These are phyloP conservation scores for Arothron firmamentum DNA, from an alignment of 2,113 vertebrate genomes.

Conservation along the genomic window DNA sequence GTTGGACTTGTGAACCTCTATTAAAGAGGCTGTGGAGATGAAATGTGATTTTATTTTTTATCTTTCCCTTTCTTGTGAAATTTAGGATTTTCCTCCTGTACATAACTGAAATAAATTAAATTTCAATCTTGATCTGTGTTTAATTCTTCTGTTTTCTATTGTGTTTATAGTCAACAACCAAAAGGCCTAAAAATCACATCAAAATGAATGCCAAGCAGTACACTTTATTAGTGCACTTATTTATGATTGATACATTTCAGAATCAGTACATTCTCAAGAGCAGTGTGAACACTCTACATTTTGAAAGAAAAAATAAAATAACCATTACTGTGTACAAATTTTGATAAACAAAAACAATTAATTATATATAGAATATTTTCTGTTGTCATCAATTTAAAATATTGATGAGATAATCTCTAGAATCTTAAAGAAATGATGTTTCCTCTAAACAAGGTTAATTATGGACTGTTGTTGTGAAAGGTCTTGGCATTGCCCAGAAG, in stretches of 20 bases:
- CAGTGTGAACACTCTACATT: no score
- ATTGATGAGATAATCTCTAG: no score
- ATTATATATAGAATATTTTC: no score
- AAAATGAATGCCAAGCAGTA: no score
- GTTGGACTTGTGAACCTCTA: conserved; percentile 19
- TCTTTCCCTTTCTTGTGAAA: conserved; percentile 66
- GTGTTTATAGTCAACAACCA: background rate
- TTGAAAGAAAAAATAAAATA: no score
- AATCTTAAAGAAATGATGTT: background rate
- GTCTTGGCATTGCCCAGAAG: background rate
- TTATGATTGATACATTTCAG: no score
- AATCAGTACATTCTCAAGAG: no score
- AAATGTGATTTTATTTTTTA: conserved; percentile 60
- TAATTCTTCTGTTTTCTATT: background rate
- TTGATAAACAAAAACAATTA: no score
- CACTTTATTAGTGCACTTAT: no score
- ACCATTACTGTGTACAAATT: no score
- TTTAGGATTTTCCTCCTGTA: conserved; percentile 63
- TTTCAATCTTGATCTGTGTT: conserved; percentile 45
- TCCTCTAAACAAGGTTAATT: background rate
- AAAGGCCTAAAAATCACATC: no score
- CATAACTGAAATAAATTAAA: conserved; percentile 68
- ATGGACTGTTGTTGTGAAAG: conserved; percentile 51
- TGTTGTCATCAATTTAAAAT: no score
- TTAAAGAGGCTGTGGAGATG: conserved; percentile 30